These are phyloP conservation scores for Typhlichthys eigenmanni DNA, from an alignment of 2,797 vertebrate genomes.

Conservation along the genomic window DNA sequence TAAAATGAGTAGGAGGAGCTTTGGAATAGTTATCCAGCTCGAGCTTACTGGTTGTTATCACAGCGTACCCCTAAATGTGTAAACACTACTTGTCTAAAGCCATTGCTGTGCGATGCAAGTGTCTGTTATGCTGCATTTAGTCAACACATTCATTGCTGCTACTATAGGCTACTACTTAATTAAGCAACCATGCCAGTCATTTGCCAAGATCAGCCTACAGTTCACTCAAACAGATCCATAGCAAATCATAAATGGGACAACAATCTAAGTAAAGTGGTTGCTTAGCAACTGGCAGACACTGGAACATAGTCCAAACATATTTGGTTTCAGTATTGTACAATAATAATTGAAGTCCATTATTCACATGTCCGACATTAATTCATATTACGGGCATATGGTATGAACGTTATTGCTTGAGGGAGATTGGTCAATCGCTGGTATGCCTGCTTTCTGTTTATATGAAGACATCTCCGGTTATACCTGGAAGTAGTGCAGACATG, in stretches of 20 bases:
- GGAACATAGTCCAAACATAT: constrained; percentile 46
- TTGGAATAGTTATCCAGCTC: constrained; percentile 11
- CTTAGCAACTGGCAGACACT: constrained; percentile 58
- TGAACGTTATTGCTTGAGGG: too few species aligned
- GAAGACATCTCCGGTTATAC: constrained; percentile 7
- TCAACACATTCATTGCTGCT: neutral
- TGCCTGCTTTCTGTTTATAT: neutral
- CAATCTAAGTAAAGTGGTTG: constrained; percentile 32
- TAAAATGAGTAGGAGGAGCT: neutral
- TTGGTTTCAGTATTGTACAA: constrained; percentile 30
- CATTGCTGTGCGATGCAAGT: neutral
- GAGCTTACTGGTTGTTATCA: neutral
- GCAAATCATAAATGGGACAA: constrained; percentile 37
- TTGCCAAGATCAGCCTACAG: neutral
- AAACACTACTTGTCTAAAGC: neutral
- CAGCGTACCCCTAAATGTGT: neutral
- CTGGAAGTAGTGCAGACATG: constrained; percentile 1
- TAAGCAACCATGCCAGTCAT: neutral
- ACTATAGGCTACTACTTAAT: neutral
- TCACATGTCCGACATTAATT: neutral
- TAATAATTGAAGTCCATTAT: neutral
- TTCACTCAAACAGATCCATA: constrained; percentile 16
- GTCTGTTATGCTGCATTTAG: neutral
- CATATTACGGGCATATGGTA: too few species aligned
- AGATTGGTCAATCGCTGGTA: too few species aligned